Evolutionary conservation across 2,113 vertebrate species (phyloP).

Genomic region (Megaceryle torquata): DNA sequence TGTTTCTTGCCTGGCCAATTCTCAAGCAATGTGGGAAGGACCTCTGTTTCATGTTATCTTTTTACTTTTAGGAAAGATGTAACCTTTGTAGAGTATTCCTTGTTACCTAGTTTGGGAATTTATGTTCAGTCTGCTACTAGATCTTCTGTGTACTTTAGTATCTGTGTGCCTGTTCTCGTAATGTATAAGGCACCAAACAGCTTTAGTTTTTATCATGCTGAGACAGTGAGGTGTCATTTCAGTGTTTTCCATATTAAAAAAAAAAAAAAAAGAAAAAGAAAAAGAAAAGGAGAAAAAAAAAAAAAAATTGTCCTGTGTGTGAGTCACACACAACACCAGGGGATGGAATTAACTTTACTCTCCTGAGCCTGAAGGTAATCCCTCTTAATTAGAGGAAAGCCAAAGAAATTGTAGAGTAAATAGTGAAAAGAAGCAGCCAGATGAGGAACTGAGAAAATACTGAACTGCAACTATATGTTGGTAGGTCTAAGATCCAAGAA

Average conservation of each 20-base stretch:
- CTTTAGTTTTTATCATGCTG: not conserved
- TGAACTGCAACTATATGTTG: not conserved
- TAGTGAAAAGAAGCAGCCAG: not conserved
- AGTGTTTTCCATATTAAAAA: not conserved
- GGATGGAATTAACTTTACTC: not conserved
- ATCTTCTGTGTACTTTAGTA: not conserved
- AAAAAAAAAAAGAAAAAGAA: rapidly evolving
- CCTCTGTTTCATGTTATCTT: not conserved
- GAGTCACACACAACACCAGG: not conserved
- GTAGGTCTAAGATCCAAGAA: not conserved
- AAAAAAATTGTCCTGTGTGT: not conserved
- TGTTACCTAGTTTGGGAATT: not conserved
- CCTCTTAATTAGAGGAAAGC: not conserved
- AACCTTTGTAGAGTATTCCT: not conserved
- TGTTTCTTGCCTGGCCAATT: rapidly evolving
- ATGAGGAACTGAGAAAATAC: not conserved
- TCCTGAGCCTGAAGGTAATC: not conserved
- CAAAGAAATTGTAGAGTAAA: not conserved
- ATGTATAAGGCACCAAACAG: not conserved
- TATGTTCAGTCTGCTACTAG: not conserved
- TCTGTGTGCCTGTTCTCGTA: not conserved
- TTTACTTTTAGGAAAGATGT: not conserved
- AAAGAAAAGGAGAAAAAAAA: rapidly evolving
- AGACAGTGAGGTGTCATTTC: not conserved
- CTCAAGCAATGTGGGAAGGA: not conserved